These are phyloP conservation scores for Saccopteryx leptura DNA, from an alignment of 2,113 vertebrate genomes.

Conservation along the genomic window DNA sequence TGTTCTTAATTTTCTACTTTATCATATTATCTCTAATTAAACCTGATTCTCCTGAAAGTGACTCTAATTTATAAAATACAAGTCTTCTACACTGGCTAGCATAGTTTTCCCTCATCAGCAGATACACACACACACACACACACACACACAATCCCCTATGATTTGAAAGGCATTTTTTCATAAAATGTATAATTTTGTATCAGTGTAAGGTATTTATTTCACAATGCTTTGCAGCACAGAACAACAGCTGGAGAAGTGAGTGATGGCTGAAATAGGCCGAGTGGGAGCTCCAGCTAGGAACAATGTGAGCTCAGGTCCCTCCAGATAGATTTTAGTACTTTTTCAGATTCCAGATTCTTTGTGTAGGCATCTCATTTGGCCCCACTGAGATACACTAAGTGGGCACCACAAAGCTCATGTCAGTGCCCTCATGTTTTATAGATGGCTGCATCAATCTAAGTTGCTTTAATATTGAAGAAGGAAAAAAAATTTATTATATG, in stretches of 20 bases:
- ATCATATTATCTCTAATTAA: background rate
- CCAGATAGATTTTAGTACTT: background rate
- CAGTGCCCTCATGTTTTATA: background rate
- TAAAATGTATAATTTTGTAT: constrained; percentile 34
- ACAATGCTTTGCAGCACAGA: constrained; percentile 40
- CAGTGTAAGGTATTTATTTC: constrained; percentile 32
- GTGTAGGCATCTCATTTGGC: background rate
- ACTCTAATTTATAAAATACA: background rate
- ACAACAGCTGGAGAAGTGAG: constrained; percentile 52
- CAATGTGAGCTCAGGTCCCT: background rate
- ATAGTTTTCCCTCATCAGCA: background rate
- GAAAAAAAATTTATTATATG: background rate
- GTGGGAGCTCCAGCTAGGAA: background rate
- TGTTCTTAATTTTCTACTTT: background rate
- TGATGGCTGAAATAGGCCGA: constrained; percentile 7
- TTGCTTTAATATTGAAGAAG: background rate
- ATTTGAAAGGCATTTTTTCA: constrained; percentile 67
- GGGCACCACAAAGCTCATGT: background rate
- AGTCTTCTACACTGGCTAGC: background rate
- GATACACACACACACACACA: background rate
- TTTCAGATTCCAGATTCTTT: background rate
- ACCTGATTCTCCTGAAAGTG: background rate
- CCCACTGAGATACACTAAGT: background rate
- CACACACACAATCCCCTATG: rapidly evolving
- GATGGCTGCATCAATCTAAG: background rate